Evolutionary conservation across 1,140 invertebrate genomes (phyloP), one percentile per base, ranked within the genome.

Genomic region (Hyposmocoma kahamanoa): DNA sequence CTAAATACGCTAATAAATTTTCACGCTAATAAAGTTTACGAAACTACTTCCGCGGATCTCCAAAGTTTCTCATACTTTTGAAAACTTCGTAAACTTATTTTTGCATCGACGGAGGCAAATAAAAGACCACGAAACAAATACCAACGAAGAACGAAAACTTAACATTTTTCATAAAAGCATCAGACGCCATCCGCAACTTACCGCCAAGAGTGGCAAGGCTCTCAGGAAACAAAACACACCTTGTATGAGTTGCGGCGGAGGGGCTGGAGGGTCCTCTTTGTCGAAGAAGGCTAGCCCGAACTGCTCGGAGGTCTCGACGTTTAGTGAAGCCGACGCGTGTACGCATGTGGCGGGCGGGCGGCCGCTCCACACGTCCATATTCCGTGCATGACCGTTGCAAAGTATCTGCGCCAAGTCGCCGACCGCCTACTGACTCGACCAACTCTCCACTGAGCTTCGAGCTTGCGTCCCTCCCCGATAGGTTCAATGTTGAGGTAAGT

Each of bases 351-450:
- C 63, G 64, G 66, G 59, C 43, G 59, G 56, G 47, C 53, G 61
- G 44, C 67, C 63, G 65, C 72, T 68, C 71, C 72, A 79, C 53
- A 74, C 69, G 64, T 74, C 75, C 75, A 79, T 79, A 59, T 59
- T 67, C 53, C 62, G 42, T 46, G 56, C 75, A 79, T 79, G 42
- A 58, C 59, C 45, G 44, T 26, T 44, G 39, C 22, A 5, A 6
- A 26, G 19, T 28, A 19, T 19, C 36, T 22, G 43, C 43, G 24
- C 28, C 24, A 9, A 39, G 45, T 21, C 32, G 32, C 43, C 54
- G 52, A 49, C 50, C 51, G 53, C 56, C 50, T 43, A 28, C 52
- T 47, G 34, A 22, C 52, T 52, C 50, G 50, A 60, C 61, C 58
- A 56, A 59, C 47, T 63, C 61, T 58, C 57, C 65, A 70, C 72